Evolutionary conservation across 2,888 invertebrate species (phyloP).

Genomic region (Nomada hirtipes): DNA sequence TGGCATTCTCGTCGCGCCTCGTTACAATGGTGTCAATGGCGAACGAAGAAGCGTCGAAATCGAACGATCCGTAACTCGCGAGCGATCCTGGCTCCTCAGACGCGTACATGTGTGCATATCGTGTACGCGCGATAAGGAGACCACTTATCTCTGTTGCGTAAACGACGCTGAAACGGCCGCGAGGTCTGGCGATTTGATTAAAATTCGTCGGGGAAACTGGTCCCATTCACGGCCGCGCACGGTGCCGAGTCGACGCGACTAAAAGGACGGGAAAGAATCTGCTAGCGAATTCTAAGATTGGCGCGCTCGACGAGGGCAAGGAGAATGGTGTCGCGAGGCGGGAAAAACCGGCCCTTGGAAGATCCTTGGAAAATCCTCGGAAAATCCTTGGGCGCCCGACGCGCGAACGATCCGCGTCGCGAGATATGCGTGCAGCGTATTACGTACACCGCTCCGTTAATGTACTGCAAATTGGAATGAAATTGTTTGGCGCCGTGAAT

Average conservation of each 20-base stretch:
- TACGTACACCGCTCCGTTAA: too few species aligned
- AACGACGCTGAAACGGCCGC: not conserved
- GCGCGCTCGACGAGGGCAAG: not conserved
- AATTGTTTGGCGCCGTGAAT: not conserved
- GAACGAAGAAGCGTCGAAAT: not conserved
- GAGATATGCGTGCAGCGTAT: too few species aligned
- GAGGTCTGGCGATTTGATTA: not conserved
- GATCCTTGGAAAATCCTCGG: not conserved
- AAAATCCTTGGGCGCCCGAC: too few species aligned
- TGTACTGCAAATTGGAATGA: too few species aligned
- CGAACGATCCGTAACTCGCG: not conserved
- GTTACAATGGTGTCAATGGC: constrained; percentile 41
- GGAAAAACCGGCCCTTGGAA: not conserved
- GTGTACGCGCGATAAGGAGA: constrained; percentile 6
- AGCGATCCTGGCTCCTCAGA: not conserved
- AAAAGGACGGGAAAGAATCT: too few species aligned
- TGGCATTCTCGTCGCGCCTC: constrained; percentile 2
- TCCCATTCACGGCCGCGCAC: too few species aligned
- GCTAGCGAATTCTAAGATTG: not conserved
- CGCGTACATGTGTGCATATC: too few species aligned
- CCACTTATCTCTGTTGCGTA: constrained; percentile 22
- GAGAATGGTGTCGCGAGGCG: not conserved
- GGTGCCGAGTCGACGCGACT: too few species aligned
- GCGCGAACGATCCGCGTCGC: too few species aligned
- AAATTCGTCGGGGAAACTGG: not conserved